Evolutionary conservation across 2,888 invertebrate genomes (phyloP), one percentile per base, ranked within the genome.

Genomic region (Trypoxylon attenuatum): DNA sequence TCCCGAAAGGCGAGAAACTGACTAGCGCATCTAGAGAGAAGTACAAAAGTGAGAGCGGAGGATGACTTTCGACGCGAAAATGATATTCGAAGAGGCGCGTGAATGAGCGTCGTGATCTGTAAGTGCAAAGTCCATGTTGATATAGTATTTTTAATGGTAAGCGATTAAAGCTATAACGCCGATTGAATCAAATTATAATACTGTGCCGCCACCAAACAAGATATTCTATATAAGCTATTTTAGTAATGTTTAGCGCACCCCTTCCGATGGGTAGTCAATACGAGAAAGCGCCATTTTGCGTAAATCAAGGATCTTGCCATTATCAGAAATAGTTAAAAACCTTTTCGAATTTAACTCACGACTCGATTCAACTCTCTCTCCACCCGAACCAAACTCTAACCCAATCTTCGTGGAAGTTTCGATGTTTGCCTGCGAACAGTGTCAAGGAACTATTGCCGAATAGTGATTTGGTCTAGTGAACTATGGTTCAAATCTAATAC

Each of bases 201-300:
- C 33, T 64, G 18, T 59, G 63, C 66, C 43, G 59, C 50, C 57
- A 33, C 55, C 52, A 38, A 46, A 42, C 51, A 10, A 56, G 50
- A 71, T 60, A 42, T 59, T 59, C 55, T 56, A 50, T 62, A 66
- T 41, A 54, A 69, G 59, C 57, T 65, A 69, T 62, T 75, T 73
- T 66, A 52, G 43, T 64, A 60, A 47, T 10, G 19, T 61, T 67
- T 59, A 59, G 29, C 18, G 65, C 50, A 62, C 50, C 50, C 66
- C 25, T 74, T 74, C 74, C 72, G 76, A 75, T 75, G 69, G 60
- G 64, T 72, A 72, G 74, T 75, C 72, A 65, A 74, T 63, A 55
- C 74, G 74, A 71, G 74, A 70, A 73, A 58, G 38, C 47, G 53
- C 51, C 29, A 25, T 51, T 47, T 23, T 15, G n/a, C n/a, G n/a